These are phyloP conservation scores for Metellina segmentata DNA, from an alignment of 2,888 invertebrate genomes.

Conservation along the genomic window DNA sequence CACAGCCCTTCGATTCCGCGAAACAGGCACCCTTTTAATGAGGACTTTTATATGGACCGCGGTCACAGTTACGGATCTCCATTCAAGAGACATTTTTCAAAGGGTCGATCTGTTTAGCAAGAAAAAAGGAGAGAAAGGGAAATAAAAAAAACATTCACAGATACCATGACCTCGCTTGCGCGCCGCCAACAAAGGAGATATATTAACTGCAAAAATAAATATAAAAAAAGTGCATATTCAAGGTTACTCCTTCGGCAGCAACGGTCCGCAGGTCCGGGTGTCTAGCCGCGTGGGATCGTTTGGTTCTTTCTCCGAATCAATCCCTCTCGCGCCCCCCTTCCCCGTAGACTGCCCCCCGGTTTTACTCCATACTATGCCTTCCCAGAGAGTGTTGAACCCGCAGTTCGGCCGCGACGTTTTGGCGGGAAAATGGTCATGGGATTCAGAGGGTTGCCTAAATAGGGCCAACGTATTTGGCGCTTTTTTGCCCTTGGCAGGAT, in stretches of 20 bases:
- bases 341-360: background rate
- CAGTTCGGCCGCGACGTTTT: conserved; percentile 55
- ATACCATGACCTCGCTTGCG: conserved; percentile 10
- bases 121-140: background rate
- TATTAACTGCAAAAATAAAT: conserved; percentile 27
- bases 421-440: conserved; percentile 62
- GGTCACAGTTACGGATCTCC: background rate
- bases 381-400: conserved; percentile 63
- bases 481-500: background rate
- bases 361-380: conserved; percentile 67
- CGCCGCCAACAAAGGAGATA: conserved; percentile 39
- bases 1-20: background rate
- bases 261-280: conserved; percentile 72
- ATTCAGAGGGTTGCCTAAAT: conserved; percentile 26
- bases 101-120: conserved; percentile 7
- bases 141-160: conserved; percentile 23
- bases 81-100: conserved; percentile 1
- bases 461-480: conserved; percentile 5
- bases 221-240: conserved; percentile 34
- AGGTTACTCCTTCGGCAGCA: conserved; percentile 63
- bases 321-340: conserved; percentile 17
- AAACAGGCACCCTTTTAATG: background rate
- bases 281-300: conserved; percentile 30
- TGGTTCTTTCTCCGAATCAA: conserved; percentile 38
- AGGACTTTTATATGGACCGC: background rate